Percentiles rank a stretch among this genome's conserved stretches.
These are phyloP conservation scores for Pecten maximus DNA, from an alignment of 2,888 invertebrate species.

Conservation along the genomic window DNA sequence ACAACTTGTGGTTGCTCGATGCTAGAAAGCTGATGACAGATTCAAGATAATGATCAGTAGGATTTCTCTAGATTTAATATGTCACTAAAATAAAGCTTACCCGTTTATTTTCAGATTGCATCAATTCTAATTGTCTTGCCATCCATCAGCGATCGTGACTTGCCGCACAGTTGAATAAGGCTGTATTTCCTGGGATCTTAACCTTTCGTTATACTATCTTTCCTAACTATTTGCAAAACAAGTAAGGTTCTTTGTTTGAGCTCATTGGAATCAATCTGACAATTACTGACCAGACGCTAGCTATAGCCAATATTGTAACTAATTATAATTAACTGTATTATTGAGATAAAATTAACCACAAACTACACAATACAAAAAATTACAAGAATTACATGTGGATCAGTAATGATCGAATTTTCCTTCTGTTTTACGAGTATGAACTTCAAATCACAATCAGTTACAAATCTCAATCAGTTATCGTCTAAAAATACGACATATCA, in stretches of 20 bases:
- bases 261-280: not conserved
- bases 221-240: not conserved
- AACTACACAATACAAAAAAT: too few species aligned
- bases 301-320: not conserved
- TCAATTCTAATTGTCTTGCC: constrained; percentile 18
- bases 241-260: not conserved
- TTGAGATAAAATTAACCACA: not conserved
- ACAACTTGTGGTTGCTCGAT: constrained; percentile 23
- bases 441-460: too few species aligned
- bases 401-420: too few species aligned
- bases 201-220: not conserved
- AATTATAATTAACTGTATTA: not conserved
- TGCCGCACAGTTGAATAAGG: not conserved
- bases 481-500: too few species aligned
- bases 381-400: too few species aligned
- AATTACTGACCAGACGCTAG: not conserved
- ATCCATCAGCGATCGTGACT: not conserved
- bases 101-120: constrained; percentile 30
- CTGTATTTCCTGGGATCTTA: not conserved
- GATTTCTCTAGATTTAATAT: constrained; percentile 28
- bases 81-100: constrained; percentile 2
- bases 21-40: constrained; percentile 29
- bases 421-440: too few species aligned
- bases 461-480: too few species aligned
- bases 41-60: constrained; percentile 2